phyloP scores from a whole-genome alignment of 2,888 invertebrate genomes.

The Ormyrus pomaceus region DNA sequence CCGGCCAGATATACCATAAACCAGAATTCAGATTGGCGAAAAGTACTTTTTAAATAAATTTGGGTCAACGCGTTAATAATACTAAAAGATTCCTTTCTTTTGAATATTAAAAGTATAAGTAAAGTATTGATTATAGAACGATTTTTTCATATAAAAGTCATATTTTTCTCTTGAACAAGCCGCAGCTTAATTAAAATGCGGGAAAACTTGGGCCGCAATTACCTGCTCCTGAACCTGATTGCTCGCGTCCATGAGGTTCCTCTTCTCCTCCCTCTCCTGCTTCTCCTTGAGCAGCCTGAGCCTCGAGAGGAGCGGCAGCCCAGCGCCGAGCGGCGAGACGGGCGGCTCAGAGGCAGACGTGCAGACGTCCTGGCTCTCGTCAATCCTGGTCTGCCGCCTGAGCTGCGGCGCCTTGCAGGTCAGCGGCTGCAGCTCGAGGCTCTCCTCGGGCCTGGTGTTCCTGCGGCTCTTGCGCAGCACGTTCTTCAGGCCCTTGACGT shows the following conservation, averaged over 20 bases:
- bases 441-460: constrained; percentile 77
- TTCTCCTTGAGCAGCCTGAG: constrained; percentile 90
- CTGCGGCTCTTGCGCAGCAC: constrained; percentile 78
- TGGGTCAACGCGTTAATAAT: no score
- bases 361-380: constrained; percentile 68
- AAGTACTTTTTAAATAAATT: no score
- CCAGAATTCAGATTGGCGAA: no score
- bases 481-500: constrained; percentile 85
- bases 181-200: constrained; percentile 24
- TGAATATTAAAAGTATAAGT: no score
- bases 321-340: constrained; percentile 88
- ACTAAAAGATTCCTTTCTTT: no score
- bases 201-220: not conserved
- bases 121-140: no score
- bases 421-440: constrained; percentile 83
- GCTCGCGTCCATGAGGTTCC: constrained; percentile 66
- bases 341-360: constrained; percentile 78
- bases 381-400: constrained; percentile 76
- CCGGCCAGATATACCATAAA: no score
- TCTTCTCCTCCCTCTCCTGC: constrained; percentile 80
- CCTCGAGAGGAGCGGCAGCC: constrained; percentile 86
- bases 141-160: no score
- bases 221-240: constrained; percentile 61
- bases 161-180: no score
- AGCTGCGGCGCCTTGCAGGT: constrained; percentile 73